Evolutionary conservation across 2,797 vertebrate species (phyloP), one percentile per base, ranked within the genome.

Genomic region (Oreochromis grahami): DNA sequence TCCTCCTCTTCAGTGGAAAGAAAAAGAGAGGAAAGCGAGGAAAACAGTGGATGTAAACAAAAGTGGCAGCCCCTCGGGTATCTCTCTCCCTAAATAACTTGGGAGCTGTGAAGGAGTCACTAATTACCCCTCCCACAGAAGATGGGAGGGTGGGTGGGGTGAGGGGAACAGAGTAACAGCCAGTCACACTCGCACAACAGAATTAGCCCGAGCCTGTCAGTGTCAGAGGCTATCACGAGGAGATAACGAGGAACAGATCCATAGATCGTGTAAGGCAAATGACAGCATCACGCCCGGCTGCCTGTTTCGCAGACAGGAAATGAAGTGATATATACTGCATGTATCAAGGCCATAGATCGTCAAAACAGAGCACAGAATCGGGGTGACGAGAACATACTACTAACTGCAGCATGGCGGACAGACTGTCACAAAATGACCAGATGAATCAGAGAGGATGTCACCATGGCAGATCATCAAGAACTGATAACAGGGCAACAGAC

Each of bases 21-120:
- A 91, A 63, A 81, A 87, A n/a, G 79, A 84, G 82, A 85, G 79
- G 79, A 90, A 84, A 65, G 41, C 58, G 26, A 77, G 79, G 52
- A 90, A 89, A 93, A 89, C 86, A 89, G 89, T 58, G 82, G 93
- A 95, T 68, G 80, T 92, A 95, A 95, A 95, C 94, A 95, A 94
- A 94, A 94, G 93, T 93, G 95, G 93, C 93, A 94, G 91, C 87
- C 90, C 93, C 89, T 90, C 87, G 88, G 92, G 90, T 89, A 87
- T 94, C 88, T 90, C 80, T 93, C 93, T 95, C 93, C 92, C 88
- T 93, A 95, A 96, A 96, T 96, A 94, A 95, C 94, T 93, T 93
- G 93, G 86, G 88, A 95, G 91, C 89, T 91, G 94, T 93, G 92
- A 94, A 92, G 92, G 92, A 93, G 93, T 93, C 90, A 93, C 93